Conservation (phyloP, 2,113 vertebrate genomes). For the Peucedramus taeniatus region DNA sequence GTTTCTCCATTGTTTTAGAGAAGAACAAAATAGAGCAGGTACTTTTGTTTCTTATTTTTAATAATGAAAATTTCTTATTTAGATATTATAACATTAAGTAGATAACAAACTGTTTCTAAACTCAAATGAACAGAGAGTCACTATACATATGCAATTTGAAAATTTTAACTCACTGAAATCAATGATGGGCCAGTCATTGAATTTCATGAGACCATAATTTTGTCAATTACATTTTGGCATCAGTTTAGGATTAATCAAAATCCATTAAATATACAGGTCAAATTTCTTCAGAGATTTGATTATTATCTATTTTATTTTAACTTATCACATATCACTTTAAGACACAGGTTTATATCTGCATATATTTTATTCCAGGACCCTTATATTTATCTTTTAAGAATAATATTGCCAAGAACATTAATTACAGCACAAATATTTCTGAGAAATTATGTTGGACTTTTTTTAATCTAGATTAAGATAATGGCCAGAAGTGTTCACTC, state of each 20-base stretch:
- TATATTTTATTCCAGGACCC: background rate
- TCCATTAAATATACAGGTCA: background rate
- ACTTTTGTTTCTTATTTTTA: background rate
- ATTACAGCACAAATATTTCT: background rate
- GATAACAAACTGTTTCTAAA: background rate
- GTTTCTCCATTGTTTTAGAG: background rate
- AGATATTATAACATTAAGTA: background rate
- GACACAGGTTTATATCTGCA: background rate
- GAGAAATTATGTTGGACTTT: accelerated
- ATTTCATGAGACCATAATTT: background rate
- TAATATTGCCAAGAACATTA: background rate
- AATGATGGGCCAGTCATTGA: background rate
- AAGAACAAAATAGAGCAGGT: background rate
- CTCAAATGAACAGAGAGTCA: background rate
- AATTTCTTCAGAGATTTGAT: background rate
- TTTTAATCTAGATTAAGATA: background rate
- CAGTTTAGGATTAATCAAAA: background rate
- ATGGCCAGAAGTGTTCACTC: background rate
- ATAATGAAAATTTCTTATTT: background rate
- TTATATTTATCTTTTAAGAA: background rate
- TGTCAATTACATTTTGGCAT: background rate
- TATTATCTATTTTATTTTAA: background rate
- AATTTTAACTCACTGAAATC: background rate
- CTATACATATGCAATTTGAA: background rate
- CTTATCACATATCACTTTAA: background rate